Percentiles rank a stretch among this genome's conserved stretches.
Conservation (phyloP, 53 echinoderm and acorn worm species). For the Luidia sarsii region DNA sequence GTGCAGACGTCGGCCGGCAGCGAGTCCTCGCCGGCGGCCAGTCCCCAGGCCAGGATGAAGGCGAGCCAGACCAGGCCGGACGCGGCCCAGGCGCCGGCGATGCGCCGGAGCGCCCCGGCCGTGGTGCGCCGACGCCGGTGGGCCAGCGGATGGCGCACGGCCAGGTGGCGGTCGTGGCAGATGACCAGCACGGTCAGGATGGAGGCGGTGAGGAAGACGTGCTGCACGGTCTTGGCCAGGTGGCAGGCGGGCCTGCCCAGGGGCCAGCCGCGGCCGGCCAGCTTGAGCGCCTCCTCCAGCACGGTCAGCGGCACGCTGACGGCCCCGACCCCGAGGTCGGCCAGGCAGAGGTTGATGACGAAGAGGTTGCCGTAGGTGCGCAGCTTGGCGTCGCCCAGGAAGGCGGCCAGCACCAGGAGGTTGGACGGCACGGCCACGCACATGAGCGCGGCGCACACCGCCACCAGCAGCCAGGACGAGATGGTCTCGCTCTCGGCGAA, state of each 20-base stretch:
- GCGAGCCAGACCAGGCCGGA: constrained; percentile 29
- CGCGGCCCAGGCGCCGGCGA: constrained; percentile 24
- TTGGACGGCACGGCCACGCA: constrained; percentile 37
- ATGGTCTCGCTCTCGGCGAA: constrained; percentile 16
- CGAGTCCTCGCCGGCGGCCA: constrained; percentile 26
- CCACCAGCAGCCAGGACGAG: constrained; percentile 29
- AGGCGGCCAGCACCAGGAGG: constrained; percentile 39
- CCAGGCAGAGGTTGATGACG: constrained; percentile 43
- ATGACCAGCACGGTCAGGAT: constrained; percentile 46
- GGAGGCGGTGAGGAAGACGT: constrained; percentile 28
- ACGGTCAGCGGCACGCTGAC: constrained; percentile 49
- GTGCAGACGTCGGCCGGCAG: constrained; percentile 38
- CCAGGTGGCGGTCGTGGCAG: constrained; percentile 54
- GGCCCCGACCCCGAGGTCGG: constrained; percentile 37
- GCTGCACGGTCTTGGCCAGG: constrained; percentile 14
- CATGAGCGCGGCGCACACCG: constrained; percentile 20
- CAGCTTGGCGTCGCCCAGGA: constrained; percentile 13
- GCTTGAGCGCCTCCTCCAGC: constrained; percentile 2
- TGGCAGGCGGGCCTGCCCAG: constrained; percentile 38
- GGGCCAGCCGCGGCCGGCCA: constrained; percentile 7
- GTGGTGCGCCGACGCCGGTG: constrained; percentile 26
- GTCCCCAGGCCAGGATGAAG: constrained; percentile 49
- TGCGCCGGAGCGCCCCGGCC: constrained; percentile 4
- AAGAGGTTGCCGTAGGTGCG: constrained; percentile 50
- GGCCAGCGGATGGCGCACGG: constrained; percentile 25